phyloP scores from a whole-genome alignment of 1,140 invertebrate species.

The Watersipora subatra region DNA sequence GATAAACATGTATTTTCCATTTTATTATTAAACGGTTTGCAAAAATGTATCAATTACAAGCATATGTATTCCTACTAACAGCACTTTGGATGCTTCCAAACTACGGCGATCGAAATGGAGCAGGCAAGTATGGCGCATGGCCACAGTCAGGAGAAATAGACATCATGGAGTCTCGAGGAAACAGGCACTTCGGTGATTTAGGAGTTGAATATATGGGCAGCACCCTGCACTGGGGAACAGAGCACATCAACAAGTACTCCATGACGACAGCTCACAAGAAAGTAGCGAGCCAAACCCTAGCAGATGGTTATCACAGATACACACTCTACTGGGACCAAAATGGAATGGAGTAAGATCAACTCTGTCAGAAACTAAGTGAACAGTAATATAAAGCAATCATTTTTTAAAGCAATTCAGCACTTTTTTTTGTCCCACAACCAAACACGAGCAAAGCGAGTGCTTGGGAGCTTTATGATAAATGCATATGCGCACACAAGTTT shows the following conservation, averaged over 20 bases:
- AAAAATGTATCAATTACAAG: too few species aligned
- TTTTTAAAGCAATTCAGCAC: too few species aligned
- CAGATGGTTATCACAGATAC: slow-evolving; percentile 23
- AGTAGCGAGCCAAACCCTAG: slow-evolving; percentile 16
- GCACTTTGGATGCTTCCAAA: slow-evolving; percentile 37
- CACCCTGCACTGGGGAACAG: slow-evolving; percentile 50
- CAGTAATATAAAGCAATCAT: too few species aligned
- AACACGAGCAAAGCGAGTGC: too few species aligned
- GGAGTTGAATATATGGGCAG: slow-evolving; percentile 45
- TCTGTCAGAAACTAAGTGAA: too few species aligned
- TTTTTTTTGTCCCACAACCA: too few species aligned
- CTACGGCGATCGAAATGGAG: slow-evolving; percentile 4
- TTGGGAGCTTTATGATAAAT: too few species aligned
- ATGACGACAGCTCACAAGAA: slow-evolving; percentile 41
- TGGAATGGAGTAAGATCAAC: slow-evolving; percentile 21
- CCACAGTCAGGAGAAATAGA: slow-evolving; percentile 39
- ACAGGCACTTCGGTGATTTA: slow-evolving; percentile 44
- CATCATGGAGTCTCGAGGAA: slow-evolving; percentile 26
- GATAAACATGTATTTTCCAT: too few species aligned
- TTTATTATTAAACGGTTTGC: too few species aligned
- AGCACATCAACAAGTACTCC: slow-evolving; percentile 43
- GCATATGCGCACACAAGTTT: too few species aligned
- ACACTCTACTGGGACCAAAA: slow-evolving; percentile 25
- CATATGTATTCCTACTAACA: too few species aligned
- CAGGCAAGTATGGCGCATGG: slow-evolving; percentile 30